A percentile compares a stretch with the other conserved stretches of the same genome.
These are phyloP conservation scores for Cossypha niveicapilla DNA, from an alignment of 2,797 vertebrate genomes.

Conservation along the genomic window DNA sequence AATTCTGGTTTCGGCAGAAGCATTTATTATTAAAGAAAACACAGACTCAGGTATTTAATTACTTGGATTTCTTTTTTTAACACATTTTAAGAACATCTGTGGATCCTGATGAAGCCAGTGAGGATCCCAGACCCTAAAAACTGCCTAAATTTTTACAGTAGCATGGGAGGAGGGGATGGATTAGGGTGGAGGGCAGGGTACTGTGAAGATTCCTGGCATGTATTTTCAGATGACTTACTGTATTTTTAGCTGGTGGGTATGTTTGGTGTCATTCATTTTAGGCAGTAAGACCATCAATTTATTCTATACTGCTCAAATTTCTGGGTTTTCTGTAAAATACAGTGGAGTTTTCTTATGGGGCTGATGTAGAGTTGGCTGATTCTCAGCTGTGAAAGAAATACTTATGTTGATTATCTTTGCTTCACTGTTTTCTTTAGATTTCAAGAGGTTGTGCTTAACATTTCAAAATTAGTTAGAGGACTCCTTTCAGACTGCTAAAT, in stretches of 20 bases:
- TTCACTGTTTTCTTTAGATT: neutral
- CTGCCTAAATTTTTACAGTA: neutral
- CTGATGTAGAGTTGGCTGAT: neutral
- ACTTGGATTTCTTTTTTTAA: slow-evolving; percentile 10
- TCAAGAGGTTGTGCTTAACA: slow-evolving; percentile 32
- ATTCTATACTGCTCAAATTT: neutral
- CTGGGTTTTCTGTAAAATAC: neutral
- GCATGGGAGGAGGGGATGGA: neutral
- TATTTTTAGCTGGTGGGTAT: slow-evolving; percentile 50
- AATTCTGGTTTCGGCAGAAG: slow-evolving; percentile 4
- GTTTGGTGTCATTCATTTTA: slow-evolving; percentile 17
- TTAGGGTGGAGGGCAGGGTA: neutral
- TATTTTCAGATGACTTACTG: neutral
- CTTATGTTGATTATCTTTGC: neutral
- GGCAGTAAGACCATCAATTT: neutral
- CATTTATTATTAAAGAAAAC: slow-evolving; percentile 7
- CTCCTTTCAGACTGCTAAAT: slow-evolving; percentile 5
- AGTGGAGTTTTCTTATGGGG: neutral
- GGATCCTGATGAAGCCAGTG: slow-evolving; percentile 5
- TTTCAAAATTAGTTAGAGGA: slow-evolving; percentile 8
- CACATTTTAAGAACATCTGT: slow-evolving; percentile 8
- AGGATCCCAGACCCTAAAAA: neutral
- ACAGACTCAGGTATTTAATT: slow-evolving; percentile 18
- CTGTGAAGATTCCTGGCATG: neutral
- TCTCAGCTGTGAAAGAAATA: slow-evolving; percentile 1